Evolutionary conservation across 2,888 invertebrate species (phyloP).

Genomic region (Parascotia fuliginaria): DNA sequence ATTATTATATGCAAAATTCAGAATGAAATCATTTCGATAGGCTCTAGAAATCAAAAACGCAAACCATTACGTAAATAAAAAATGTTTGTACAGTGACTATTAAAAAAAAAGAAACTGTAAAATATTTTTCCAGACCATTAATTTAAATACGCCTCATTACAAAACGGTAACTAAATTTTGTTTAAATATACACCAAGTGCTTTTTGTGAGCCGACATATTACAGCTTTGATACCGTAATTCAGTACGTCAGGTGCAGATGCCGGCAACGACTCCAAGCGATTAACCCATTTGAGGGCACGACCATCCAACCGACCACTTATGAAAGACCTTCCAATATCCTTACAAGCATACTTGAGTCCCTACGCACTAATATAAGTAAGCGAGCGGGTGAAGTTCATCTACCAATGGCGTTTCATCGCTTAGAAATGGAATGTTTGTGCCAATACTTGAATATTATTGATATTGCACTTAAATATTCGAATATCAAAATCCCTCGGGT

Average conservation of each 20-base stretch:
- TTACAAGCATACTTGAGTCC: constrained; percentile 33
- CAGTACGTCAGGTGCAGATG: constrained; percentile 82
- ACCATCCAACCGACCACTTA: constrained; percentile 48
- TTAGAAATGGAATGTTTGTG: constrained; percentile 70
- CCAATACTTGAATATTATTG: constrained; percentile 75
- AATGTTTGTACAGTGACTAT: neutral
- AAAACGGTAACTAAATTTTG: constrained; percentile 35
- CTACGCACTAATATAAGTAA: constrained; percentile 26
- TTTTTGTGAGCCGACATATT: constrained; percentile 62
- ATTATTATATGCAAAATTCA: no score
- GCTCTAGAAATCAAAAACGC: no score
- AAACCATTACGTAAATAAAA: no score
- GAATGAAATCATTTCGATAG: no score
- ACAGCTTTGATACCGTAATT: constrained; percentile 73
- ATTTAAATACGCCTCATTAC: constrained; percentile 27
- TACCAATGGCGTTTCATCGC: constrained; percentile 48
- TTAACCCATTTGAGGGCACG: constrained; percentile 79
- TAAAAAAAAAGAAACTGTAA: neutral
- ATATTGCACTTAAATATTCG: constrained; percentile 69
- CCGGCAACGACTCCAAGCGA: constrained; percentile 72
- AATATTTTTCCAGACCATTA: constrained; percentile 4
- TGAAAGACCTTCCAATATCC: constrained; percentile 51
- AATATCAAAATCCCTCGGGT: constrained; percentile 50
- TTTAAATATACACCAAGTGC: constrained; percentile 42
- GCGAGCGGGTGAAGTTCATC: constrained; percentile 42